Percentiles rank a stretch among this genome's conserved stretches.
Conservation (phyloP, 2,888 invertebrate species). For the Chymomyza fuscimana region DNA sequence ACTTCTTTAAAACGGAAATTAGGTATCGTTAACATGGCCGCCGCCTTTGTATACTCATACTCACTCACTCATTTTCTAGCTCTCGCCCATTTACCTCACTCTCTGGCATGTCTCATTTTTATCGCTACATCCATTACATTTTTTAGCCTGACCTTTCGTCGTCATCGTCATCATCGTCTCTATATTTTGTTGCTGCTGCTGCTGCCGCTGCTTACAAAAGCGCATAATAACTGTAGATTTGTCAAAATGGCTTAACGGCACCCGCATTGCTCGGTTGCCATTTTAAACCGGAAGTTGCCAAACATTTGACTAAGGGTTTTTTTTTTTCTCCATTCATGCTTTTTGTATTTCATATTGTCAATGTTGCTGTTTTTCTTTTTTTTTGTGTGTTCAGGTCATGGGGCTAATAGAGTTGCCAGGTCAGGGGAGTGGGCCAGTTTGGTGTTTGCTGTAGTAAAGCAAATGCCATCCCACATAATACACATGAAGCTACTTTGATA, state of each 20-base stretch:
- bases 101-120: conserved; percentile 16
- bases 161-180: not conserved
- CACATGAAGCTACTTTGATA: no score
- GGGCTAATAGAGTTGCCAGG: conserved; percentile 41
- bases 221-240: conserved; percentile 54
- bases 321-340: not conserved
- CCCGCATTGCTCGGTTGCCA: conserved; percentile 50
- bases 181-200: not conserved
- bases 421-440: not conserved
- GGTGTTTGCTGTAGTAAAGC: no score
- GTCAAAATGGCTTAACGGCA: conserved; percentile 67
- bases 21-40: conserved; percentile 70
- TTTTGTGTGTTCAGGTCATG: conserved; percentile 8
- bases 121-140: conserved; percentile 57
- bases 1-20: conserved; percentile 57
- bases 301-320: conserved; percentile 53
- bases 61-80: not conserved
- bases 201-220: conserved; percentile 41
- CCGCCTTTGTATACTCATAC: conserved; percentile 14
- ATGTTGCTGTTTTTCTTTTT: conserved; percentile 7
- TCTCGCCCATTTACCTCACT: not conserved
- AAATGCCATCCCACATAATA: no score
- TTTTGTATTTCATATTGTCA: not conserved
- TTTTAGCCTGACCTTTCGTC: conserved; percentile 35
- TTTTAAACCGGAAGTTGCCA: conserved; percentile 71